These are phyloP conservation scores for Drosophila arizonae DNA, from an alignment of 1,140 invertebrate species.

Conservation along the genomic window DNA sequence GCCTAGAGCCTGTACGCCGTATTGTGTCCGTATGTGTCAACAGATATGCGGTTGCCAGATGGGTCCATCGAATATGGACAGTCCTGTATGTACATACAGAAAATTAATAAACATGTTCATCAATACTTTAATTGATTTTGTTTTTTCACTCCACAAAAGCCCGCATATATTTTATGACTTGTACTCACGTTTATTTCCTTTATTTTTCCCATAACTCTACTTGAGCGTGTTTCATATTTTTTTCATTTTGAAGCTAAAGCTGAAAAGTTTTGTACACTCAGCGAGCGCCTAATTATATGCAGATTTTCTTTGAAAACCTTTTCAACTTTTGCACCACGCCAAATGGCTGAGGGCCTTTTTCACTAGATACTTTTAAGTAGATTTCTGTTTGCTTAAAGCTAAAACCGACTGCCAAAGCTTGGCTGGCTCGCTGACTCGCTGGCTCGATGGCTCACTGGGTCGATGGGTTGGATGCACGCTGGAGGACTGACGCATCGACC, in stretches of 20 bases:
- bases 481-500: slow-evolving; percentile 8
- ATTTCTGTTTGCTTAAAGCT: slow-evolving; percentile 35
- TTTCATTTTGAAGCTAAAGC: background rate
- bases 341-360: slow-evolving; percentile 9
- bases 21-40: no score
- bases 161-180: no score
- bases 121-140: no score
- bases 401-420: background rate
- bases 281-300: slow-evolving; percentile 14
- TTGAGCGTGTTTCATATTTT: background rate
- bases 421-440: no score
- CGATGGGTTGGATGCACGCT: background rate
- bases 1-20: no score
- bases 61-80: no score
- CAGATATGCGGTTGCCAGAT: no score
- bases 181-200: no score
- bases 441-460: background rate
- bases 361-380: slow-evolving; percentile 1
- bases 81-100: no score
- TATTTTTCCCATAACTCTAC: no score
- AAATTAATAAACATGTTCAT: no score
- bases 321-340: background rate
- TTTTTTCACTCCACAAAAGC: no score
- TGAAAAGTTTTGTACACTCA: slow-evolving; percentile 5
- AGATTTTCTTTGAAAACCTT: slow-evolving; percentile 20